Conservation (phyloP, 2,888 invertebrate species). For the Drosophila yooni region DNA sequence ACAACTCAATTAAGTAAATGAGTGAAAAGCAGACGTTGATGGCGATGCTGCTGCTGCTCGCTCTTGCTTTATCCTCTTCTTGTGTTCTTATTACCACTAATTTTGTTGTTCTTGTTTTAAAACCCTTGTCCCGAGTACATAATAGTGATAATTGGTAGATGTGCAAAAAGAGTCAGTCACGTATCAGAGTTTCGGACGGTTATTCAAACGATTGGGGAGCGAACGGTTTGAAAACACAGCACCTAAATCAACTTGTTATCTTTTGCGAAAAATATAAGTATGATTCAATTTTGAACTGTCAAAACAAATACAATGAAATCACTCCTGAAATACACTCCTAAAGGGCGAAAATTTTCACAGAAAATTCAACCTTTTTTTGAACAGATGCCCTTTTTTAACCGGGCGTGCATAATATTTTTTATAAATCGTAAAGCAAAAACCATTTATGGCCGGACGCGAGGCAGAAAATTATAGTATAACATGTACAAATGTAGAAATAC, state of each 20-base stretch:
- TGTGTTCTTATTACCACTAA: conserved; percentile 25
- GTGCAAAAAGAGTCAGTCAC: conserved; percentile 4
- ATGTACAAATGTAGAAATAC: not conserved
- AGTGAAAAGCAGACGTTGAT: conserved; percentile 55
- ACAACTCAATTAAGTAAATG: conserved; percentile 75
- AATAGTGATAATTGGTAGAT: conserved; percentile 21
- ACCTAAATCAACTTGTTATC: not conserved
- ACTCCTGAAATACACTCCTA: not conserved
- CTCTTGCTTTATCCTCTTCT: not conserved
- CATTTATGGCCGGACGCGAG: not conserved
- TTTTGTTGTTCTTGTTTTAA: conserved; percentile 15
- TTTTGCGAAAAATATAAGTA: not conserved
- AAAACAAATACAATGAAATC: not conserved
- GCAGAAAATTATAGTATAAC: not conserved
- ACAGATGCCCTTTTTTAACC: not conserved
- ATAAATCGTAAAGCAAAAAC: not conserved
- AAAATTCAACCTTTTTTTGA: not conserved
- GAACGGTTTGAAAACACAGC: not conserved
- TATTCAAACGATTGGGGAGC: not conserved
- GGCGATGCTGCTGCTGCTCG: conserved; percentile 25
- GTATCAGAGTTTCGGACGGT: not conserved
- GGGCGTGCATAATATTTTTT: not conserved
- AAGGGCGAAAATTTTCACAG: not conserved
- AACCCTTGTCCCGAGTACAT: conserved; percentile 8
- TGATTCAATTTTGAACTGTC: not conserved